Evolutionary conservation across 2,113 vertebrate genomes (phyloP).

Genomic region (Propithecus coquereli): DNA sequence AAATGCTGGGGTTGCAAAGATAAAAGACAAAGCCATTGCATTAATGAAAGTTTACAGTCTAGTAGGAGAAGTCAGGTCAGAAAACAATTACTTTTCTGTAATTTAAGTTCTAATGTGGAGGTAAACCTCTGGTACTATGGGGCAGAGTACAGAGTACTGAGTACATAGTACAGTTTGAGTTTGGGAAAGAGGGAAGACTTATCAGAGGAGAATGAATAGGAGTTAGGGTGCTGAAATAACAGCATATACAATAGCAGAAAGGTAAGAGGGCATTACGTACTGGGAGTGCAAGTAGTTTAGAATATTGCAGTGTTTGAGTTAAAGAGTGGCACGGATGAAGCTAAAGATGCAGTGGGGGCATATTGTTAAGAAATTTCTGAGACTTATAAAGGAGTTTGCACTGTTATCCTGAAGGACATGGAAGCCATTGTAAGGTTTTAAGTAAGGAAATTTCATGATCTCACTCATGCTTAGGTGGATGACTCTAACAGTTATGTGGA

Average conservation of each 20-base stretch:
- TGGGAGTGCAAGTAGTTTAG: not conserved
- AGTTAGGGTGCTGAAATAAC: not conserved
- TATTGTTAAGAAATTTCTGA: not conserved
- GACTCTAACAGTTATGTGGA: not conserved
- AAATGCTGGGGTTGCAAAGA: not conserved
- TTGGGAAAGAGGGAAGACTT: not conserved
- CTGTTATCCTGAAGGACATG: not conserved
- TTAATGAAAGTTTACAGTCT: not conserved
- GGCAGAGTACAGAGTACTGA: not conserved
- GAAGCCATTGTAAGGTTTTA: not conserved
- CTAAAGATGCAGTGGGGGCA: not conserved
- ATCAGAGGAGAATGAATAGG: not conserved
- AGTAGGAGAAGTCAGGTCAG: not conserved
- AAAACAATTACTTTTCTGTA: not conserved
- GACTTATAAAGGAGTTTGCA: not conserved
- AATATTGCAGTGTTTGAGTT: not conserved
- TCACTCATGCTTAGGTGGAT: not conserved
- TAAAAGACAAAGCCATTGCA: not conserved
- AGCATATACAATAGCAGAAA: not conserved
- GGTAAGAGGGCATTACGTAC: not conserved
- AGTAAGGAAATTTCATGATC: not conserved
- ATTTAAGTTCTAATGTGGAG: not conserved
- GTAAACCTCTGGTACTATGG: not conserved
- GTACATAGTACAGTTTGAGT: not conserved
- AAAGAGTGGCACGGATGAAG: not conserved